Evolutionary conservation across 2,797 vertebrate species (phyloP).

Genomic region (Poecile montanus): DNA sequence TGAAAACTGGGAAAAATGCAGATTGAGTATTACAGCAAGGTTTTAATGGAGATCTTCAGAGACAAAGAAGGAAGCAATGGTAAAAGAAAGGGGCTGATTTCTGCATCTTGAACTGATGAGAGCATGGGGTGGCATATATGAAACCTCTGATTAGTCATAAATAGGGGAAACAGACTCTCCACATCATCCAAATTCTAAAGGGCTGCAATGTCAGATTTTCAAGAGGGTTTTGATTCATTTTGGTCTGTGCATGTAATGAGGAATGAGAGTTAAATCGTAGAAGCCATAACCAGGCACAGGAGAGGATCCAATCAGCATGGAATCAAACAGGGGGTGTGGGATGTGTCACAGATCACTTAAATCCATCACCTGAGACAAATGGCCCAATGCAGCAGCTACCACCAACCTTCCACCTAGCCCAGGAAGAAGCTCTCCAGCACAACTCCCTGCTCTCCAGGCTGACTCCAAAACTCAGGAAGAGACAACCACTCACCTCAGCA

Average conservation of each 20-base stretch:
- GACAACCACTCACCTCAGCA: neutral
- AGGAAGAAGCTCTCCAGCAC: neutral
- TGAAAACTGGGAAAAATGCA: neutral
- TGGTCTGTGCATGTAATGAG: neutral
- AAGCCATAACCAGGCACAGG: neutral
- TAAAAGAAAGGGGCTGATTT: conserved; percentile 17
- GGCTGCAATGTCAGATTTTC: conserved; percentile 5
- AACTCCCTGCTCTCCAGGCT: neutral
- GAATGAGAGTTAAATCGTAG: neutral
- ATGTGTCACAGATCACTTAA: neutral
- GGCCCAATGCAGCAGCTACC: neutral
- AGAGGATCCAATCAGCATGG: neutral
- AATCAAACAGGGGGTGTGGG: neutral
- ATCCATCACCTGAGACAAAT: neutral
- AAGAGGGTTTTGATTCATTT: conserved; percentile 8
- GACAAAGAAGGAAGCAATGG: neutral
- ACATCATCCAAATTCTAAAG: neutral
- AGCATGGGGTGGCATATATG: neutral
- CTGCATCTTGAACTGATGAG: neutral
- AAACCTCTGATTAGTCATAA: conserved; percentile 1
- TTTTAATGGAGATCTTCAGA: neutral
- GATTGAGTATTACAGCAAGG: neutral
- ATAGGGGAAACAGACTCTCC: neutral
- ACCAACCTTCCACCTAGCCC: neutral
- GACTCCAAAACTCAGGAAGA: neutral